Conservation (phyloP, 2,113 vertebrate genomes). For the Heterotis niloticus region DNA sequence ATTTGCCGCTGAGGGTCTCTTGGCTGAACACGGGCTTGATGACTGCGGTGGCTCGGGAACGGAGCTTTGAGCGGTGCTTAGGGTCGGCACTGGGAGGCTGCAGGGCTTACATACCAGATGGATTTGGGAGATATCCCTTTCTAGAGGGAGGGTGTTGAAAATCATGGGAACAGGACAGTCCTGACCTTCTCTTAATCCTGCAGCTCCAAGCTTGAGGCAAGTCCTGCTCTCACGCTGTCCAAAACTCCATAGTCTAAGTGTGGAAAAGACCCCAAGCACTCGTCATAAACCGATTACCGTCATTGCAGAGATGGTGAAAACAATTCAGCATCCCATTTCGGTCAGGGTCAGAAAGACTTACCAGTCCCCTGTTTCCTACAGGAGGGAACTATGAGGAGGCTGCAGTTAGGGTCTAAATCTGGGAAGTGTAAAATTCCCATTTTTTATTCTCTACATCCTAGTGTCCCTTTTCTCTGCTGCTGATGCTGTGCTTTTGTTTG, state of each 20-base stretch:
- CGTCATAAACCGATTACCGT: not conserved
- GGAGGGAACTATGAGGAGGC: not conserved
- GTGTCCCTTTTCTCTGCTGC: not conserved
- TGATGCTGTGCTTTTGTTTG: not conserved
- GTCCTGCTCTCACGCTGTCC: not conserved
- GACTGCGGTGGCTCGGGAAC: not conserved
- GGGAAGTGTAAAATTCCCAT: not conserved
- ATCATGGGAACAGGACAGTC: not conserved
- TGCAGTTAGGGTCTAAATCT: not conserved
- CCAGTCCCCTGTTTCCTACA: not conserved
- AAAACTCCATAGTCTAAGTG: not conserved
- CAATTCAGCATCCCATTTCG: constrained; percentile 4
- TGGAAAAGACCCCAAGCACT: not conserved
- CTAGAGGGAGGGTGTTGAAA: constrained; percentile 7
- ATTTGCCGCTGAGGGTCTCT: not conserved
- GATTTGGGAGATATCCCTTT: constrained; percentile 16
- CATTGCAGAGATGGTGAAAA: constrained; percentile 6
- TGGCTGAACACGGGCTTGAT: constrained; percentile 19
- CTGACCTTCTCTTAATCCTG: not conserved
- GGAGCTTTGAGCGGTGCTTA: constrained; percentile 15
- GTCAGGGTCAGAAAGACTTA: not conserved
- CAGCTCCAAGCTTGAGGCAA: not conserved
- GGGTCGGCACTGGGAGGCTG: constrained; percentile 17
- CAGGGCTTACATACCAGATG: constrained; percentile 25
- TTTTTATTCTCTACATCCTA: not conserved